Percentiles rank a stretch among this genome's conserved stretches.
Evolutionary conservation across 2,797 vertebrate species (phyloP).

Genomic region (Apogon hyalosoma): DNA sequence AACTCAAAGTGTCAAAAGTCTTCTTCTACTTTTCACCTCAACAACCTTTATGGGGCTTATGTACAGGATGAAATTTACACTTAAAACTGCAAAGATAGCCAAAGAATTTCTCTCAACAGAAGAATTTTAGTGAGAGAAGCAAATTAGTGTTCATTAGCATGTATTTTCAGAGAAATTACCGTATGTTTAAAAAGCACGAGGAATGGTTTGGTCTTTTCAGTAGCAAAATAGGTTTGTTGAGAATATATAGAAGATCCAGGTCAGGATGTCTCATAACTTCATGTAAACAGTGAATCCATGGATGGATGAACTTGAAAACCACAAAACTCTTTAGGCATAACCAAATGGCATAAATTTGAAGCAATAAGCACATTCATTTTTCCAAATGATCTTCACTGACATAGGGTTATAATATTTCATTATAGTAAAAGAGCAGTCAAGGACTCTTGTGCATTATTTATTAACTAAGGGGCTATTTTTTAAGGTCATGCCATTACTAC

Average conservation of each 20-base stretch:
- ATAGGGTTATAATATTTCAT: no score
- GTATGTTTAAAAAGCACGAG: background rate
- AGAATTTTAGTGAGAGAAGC: no score
- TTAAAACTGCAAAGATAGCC: no score
- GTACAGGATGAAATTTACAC: no score
- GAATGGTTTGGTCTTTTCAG: background rate
- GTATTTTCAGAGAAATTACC: no score
- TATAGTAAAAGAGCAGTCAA: background rate
- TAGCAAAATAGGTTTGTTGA: background rate
- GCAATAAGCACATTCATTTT: constrained; percentile 37
- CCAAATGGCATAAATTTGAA: constrained; percentile 27
- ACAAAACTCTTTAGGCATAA: constrained; percentile 21
- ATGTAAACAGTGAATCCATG: background rate
- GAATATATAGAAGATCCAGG: background rate
- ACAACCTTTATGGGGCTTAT: no score
- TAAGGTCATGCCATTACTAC: constrained; percentile 11
- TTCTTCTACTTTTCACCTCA: no score
- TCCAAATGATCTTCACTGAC: constrained; percentile 22
- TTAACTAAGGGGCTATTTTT: background rate
- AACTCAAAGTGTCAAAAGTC: no score
- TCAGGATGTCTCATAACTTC: no score
- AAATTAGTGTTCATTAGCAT: no score
- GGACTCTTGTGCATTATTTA: background rate
- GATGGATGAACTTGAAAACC: constrained; percentile 8
- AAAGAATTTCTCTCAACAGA: no score